Conservation (phyloP, 2,797 vertebrate genomes). For the Darevskia mixta region DNA sequence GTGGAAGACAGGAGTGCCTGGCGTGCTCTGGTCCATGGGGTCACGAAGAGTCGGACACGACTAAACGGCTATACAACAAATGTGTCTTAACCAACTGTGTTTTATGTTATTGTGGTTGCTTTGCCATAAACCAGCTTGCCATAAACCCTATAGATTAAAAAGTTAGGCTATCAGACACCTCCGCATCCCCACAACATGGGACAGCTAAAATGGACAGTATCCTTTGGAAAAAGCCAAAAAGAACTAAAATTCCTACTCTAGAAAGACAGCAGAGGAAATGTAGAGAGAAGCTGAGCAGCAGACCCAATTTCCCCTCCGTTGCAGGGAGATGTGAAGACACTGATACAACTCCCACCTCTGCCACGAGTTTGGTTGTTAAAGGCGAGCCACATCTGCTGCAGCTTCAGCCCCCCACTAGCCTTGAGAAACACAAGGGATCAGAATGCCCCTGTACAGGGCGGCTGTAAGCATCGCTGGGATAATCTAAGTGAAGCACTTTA, state of each 20-base stretch:
- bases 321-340: no score
- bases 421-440: background rate
- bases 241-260: background rate
- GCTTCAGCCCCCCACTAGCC: background rate
- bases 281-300: background rate
- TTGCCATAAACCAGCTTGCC: background rate
- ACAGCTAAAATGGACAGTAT: background rate
- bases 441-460: no score
- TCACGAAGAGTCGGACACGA: no score
- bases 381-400: background rate
- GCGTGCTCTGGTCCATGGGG: no score
- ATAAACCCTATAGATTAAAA: background rate
- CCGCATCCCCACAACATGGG: no score
- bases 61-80: no score
- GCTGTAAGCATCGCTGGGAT: no score
- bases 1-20: no score
- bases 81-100: no score
- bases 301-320: background rate
- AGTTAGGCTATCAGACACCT: background rate
- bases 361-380: background rate
- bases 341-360: background rate
- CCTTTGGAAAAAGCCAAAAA: no score
- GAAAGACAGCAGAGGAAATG: background rate
- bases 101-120: background rate
- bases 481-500: no score